These are phyloP conservation scores for Sceloporus tristichus DNA, from an alignment of 2,113 vertebrate genomes.

Conservation along the genomic window DNA sequence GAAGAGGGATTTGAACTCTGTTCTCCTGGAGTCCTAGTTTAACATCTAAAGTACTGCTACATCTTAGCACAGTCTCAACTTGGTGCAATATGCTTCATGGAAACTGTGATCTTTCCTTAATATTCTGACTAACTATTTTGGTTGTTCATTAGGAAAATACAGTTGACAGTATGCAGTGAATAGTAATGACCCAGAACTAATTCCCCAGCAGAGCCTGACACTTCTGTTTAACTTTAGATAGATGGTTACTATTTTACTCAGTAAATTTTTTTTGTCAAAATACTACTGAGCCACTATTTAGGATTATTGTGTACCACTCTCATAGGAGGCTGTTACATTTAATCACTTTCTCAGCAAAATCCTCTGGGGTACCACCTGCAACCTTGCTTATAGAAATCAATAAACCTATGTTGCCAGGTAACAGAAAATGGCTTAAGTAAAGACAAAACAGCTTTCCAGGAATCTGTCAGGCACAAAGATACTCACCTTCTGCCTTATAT, in stretches of 20 bases:
- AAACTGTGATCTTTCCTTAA: conserved; percentile 9
- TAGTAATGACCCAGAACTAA: conserved; percentile 3
- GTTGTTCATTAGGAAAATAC: conserved; percentile 6
- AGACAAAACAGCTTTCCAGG: conserved; percentile 11
- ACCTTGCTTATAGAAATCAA: conserved; percentile 14
- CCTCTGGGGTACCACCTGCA: background rate
- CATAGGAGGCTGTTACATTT: background rate
- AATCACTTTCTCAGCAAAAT: background rate
- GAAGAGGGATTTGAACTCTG: too few species aligned
- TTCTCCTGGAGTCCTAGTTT: too few species aligned
- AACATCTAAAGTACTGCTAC: too few species aligned
- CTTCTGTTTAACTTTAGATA: conserved; percentile 13
- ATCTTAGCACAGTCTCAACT: background rate
- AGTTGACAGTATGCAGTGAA: conserved; percentile 5
- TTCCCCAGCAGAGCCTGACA: conserved; percentile 5
- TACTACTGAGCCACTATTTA: background rate
- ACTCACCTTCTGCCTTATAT: background rate
- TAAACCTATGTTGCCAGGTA: conserved; percentile 25
- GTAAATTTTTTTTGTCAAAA: background rate
- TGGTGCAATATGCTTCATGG: conserved; percentile 22
- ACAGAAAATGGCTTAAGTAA: background rate
- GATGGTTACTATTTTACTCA: conserved; percentile 9
- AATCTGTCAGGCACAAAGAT: background rate
- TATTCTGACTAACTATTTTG: conserved; percentile 11
- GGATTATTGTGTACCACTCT: conserved; percentile 7